phyloP scores from a whole-genome alignment of 1,140 invertebrate species.

The Macrotrachela quadricornifera region DNA sequence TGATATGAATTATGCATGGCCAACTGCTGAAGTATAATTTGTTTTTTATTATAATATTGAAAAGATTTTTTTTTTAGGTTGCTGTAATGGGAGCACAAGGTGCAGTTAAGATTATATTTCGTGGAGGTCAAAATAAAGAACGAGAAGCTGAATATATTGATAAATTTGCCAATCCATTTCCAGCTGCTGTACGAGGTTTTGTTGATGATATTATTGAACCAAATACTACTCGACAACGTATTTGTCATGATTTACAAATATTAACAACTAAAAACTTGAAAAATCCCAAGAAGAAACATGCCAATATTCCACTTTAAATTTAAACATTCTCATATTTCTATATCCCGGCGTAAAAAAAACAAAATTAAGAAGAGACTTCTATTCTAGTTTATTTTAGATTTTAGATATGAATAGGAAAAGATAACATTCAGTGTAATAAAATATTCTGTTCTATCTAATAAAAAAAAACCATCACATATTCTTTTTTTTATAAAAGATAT shows the following conservation, averaged over 20 bases:
- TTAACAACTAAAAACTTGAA: conserved; percentile 37
- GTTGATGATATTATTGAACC: conserved; percentile 51
- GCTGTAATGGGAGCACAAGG: conserved; percentile 18
- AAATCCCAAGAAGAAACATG: conserved; percentile 48
- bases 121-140: conserved; percentile 31
- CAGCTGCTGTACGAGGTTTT: conserved; percentile 44
- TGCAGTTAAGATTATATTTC: conserved; percentile 46
- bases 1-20: conserved; percentile 53
- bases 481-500: too few species aligned
- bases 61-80: conserved; percentile 18
- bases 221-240: conserved; percentile 37
- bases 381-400: too few species aligned
- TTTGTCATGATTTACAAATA: conserved; percentile 42
- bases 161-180: conserved; percentile 49
- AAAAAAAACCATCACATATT: too few species aligned
- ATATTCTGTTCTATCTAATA: too few species aligned
- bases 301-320: conserved; percentile 43
- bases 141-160: conserved; percentile 44
- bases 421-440: too few species aligned
- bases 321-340: too few species aligned
- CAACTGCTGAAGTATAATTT: conserved; percentile 49
- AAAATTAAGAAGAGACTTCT: too few species aligned
- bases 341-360: too few species aligned
- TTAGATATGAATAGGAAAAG: too few species aligned
- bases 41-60: too few species aligned